phyloP scores from a whole-genome alignment of 2,113 vertebrate genomes.

The Cariama cristata region DNA sequence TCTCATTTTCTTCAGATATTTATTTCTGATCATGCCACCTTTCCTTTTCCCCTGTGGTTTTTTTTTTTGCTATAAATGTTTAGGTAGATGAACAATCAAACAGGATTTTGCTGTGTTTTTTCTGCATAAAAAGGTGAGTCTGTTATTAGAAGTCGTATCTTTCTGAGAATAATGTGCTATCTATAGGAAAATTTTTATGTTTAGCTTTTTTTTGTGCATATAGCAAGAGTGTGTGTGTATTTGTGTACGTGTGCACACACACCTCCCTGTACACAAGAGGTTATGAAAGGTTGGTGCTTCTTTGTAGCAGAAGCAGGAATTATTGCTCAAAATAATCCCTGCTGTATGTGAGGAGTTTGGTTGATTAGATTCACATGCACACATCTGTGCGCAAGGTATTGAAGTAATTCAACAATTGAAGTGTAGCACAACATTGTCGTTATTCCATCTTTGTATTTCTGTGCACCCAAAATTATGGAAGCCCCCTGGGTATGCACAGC shows the following conservation, averaged over 20 bases:
- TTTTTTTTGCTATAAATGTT: background rate
- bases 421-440: constrained; percentile 28
- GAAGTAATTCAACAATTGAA: constrained; percentile 51
- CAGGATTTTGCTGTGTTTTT: background rate
- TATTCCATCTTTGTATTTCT: constrained; percentile 15
- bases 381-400: constrained; percentile 60
- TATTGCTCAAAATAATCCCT: constrained; percentile 29
- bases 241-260: accelerated
- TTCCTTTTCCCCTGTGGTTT: background rate
- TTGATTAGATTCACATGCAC: constrained; percentile 36
- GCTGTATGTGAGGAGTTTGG: background rate
- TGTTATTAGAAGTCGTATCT: background rate
- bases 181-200: background rate
- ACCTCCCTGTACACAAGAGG: background rate
- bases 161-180: background rate
- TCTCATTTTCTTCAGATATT: background rate
- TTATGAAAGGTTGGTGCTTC: background rate
- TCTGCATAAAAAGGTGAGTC: background rate
- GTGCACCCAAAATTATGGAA: constrained; percentile 15
- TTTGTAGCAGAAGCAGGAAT: background rate
- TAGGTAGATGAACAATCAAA: background rate
- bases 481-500: constrained; percentile 32
- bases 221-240: background rate
- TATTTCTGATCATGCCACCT: background rate
- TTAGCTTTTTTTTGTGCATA: background rate